These are phyloP conservation scores for Coptodon bakossiorum DNA, from an alignment of 2,113 vertebrate species.

Conservation along the genomic window DNA sequence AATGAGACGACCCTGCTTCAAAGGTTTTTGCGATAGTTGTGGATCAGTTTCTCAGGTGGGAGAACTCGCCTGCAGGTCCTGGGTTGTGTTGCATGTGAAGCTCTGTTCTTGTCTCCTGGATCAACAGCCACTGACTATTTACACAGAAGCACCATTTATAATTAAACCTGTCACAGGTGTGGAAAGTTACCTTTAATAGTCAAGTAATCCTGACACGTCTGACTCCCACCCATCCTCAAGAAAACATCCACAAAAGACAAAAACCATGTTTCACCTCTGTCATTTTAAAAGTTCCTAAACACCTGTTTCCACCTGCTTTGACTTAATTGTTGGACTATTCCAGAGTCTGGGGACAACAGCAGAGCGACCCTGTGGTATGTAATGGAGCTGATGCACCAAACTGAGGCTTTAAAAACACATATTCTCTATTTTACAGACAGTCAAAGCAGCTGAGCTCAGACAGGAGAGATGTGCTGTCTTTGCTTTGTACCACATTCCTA, in stretches of 20 bases:
- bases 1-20: rapidly evolving
- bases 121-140: background rate
- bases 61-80: background rate
- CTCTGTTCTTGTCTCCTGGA: background rate
- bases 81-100: background rate
- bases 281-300: background rate
- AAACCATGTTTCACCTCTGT: background rate
- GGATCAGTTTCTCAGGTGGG: background rate
- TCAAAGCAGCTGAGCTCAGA: background rate
- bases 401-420: background rate
- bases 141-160: background rate
- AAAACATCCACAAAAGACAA: background rate
- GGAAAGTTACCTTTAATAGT: background rate
- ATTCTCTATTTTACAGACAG: background rate
- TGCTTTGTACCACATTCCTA: background rate
- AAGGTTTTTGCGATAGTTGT: background rate
- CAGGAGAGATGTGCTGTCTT: background rate
- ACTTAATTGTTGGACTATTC: background rate
- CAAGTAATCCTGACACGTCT: background rate
- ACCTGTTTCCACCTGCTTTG: background rate
- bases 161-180: background rate
- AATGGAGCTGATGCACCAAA: background rate
- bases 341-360: background rate
- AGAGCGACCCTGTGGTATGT: background rate
- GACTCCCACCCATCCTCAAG: rapidly evolving